Percentiles rank a stretch among this genome's conserved stretches.
phyloP scores from a whole-genome alignment of 2,113 vertebrate genomes.

The Campylomormyrus numenius region DNA sequence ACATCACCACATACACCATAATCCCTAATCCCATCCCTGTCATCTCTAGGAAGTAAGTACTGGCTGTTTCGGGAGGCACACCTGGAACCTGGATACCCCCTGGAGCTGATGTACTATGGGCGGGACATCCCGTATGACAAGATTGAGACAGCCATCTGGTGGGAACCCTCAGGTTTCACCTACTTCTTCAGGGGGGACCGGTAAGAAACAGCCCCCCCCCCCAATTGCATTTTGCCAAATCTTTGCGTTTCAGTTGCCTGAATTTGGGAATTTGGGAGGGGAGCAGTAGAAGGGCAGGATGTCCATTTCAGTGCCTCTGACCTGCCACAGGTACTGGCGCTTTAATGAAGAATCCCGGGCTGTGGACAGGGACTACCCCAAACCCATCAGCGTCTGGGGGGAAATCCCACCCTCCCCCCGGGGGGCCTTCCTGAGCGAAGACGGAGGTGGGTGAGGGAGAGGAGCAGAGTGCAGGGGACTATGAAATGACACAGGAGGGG shows the following conservation, averaged over 20 bases:
- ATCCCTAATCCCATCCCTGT: not conserved
- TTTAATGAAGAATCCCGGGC: conserved; percentile 79
- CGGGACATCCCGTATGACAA: conserved; percentile 77
- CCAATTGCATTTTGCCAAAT: not conserved
- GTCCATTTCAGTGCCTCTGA: not conserved
- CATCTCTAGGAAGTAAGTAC: conserved; percentile 68
- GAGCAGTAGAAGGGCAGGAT: not conserved
- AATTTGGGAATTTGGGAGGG: not conserved
- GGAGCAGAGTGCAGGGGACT: not conserved
- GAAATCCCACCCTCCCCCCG: conserved; percentile 78
- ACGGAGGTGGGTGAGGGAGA: conserved; percentile 70
- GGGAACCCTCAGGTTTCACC: conserved; percentile 90
- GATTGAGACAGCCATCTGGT: conserved; percentile 89
- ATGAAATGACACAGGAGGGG: not conserved
- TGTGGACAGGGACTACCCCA: conserved; percentile 81
- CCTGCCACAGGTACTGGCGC: conserved; percentile 82
- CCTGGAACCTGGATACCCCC: conserved; percentile 81
- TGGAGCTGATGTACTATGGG: conserved; percentile 75
- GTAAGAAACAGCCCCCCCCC: conserved; percentile 20
- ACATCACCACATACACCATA: not conserved
- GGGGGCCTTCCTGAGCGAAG: conserved; percentile 83
- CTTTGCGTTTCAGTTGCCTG: not conserved
- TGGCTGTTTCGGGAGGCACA: conserved; percentile 94
- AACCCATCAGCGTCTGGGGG: conserved; percentile 83
- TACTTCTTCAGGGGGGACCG: conserved; percentile 87